Conservation (phyloP, 1,140 invertebrate genomes). For the Drosophila carrolli region DNA sequence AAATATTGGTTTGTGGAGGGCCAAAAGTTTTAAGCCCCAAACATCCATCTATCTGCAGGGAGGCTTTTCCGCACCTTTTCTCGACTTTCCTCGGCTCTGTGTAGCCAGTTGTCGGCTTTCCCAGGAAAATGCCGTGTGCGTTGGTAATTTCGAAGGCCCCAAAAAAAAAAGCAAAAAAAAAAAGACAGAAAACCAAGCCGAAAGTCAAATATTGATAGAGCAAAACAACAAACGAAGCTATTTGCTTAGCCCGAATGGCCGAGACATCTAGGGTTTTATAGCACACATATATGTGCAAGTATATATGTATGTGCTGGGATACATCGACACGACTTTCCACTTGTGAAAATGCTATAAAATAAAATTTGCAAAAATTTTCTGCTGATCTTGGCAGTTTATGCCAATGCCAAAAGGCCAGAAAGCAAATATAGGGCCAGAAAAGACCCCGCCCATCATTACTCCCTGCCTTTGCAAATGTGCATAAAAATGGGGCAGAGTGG, state of each 20-base stretch:
- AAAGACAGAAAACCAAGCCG: conserved; percentile 55
- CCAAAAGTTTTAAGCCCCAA: conserved; percentile 39
- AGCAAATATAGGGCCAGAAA: conserved; percentile 60
- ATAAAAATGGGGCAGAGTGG: conserved; percentile 47
- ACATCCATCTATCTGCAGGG: conserved; percentile 24
- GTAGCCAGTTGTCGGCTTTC: conserved; percentile 47
- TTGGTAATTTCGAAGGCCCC: conserved; percentile 64
- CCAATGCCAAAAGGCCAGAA: conserved; percentile 56
- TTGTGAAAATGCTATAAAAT: conserved; percentile 82
- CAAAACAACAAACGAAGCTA: conserved; percentile 81
- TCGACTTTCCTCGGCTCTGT: conserved; percentile 4
- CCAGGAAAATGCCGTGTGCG: conserved; percentile 51
- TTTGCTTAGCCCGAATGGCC: conserved; percentile 73
- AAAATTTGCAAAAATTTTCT: conserved; percentile 82
- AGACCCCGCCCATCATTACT: conserved; percentile 12
- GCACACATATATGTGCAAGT: not conserved
- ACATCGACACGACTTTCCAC: conserved; percentile 73
- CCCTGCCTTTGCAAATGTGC: conserved; percentile 37
- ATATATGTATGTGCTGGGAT: conserved; percentile 1
- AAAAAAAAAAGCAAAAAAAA: not conserved
- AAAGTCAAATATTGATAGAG: conserved; percentile 82
- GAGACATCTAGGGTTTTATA: conserved; percentile 21
- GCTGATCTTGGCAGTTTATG: conserved; percentile 78
- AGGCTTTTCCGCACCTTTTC: conserved; percentile 10
- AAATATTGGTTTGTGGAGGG: conserved; percentile 36